These are phyloP conservation scores for Xestia ashworthii DNA, from an alignment of 2,888 invertebrate genomes.

Conservation along the genomic window DNA sequence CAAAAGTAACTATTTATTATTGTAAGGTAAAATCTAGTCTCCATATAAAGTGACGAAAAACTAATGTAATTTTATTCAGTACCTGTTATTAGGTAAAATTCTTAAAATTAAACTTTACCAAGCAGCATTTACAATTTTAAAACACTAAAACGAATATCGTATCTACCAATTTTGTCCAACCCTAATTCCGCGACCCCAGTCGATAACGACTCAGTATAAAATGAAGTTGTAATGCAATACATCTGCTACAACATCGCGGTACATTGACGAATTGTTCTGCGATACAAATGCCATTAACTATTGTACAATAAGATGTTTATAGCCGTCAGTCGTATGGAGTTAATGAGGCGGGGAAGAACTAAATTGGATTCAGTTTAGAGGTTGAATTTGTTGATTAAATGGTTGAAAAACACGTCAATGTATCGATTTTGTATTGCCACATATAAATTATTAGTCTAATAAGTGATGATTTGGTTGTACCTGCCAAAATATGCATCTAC, in stretches of 20 bases:
- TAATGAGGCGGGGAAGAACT: constrained; percentile 76
- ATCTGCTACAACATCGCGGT: constrained; percentile 87
- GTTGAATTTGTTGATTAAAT: constrained; percentile 18
- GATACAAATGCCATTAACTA: constrained; percentile 81
- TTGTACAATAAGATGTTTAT: constrained; percentile 83
- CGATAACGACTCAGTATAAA: constrained; percentile 85
- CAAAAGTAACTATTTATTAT: not conserved
- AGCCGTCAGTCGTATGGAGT: constrained; percentile 69
- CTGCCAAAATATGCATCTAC: no score
- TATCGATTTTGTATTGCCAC: not conserved
- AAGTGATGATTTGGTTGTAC: not conserved
- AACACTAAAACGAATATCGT: constrained; percentile 16
- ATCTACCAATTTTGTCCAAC: constrained; percentile 69
- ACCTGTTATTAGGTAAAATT: no score
- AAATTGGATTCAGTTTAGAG: constrained; percentile 67
- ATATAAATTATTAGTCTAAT: not conserved
- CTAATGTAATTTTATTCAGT: not conserved
- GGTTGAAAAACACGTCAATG: not conserved
- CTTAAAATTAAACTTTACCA: not conserved
- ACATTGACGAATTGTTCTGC: constrained; percentile 84
- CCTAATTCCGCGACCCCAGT: constrained; percentile 72
- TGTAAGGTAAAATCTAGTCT: not conserved
- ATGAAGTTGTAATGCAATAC: constrained; percentile 89
- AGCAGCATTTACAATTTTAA: not conserved
- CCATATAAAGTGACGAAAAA: not conserved